Conservation (phyloP, 2,797 vertebrate genomes). For the Clarias pachynema region DNA sequence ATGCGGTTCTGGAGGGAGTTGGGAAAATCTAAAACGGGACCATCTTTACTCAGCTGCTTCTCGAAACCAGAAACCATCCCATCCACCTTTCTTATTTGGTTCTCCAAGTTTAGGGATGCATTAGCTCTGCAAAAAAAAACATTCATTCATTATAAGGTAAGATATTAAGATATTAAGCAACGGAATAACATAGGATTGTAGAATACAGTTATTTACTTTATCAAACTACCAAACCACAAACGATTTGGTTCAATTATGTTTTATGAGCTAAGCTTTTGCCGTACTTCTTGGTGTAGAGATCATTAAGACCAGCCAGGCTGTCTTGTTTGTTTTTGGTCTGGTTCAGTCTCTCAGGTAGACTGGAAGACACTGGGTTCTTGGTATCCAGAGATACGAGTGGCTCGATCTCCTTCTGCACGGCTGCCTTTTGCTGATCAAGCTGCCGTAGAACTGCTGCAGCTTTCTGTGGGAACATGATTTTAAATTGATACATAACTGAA, state of each 20-base stretch:
- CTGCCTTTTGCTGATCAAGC: slow-evolving; percentile 80
- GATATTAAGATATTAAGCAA: neutral
- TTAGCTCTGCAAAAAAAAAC: slow-evolving; percentile 77
- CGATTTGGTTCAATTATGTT: too few relatives aligned
- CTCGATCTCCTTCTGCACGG: slow-evolving; percentile 80
- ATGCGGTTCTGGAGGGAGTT: slow-evolving; percentile 75
- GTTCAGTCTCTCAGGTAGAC: slow-evolving; percentile 80
- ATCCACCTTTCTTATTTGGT: slow-evolving; percentile 84
- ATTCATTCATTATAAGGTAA: neutral
- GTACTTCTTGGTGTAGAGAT: slow-evolving; percentile 88
- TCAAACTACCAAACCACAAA: neutral
- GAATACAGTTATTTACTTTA: neutral
- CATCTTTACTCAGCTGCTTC: slow-evolving; percentile 80
- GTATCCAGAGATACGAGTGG: slow-evolving; percentile 75
- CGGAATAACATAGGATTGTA: neutral
- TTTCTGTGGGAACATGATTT: slow-evolving; percentile 64
- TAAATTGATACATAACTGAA: neutral
- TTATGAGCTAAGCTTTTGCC: neutral
- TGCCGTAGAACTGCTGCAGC: slow-evolving; percentile 72
- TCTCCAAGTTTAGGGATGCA: slow-evolving; percentile 86
- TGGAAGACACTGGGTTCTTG: slow-evolving; percentile 70
- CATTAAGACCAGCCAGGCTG: slow-evolving; percentile 76
- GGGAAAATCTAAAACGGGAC: slow-evolving; percentile 74
- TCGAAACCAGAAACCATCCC: slow-evolving; percentile 84
- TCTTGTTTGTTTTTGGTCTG: slow-evolving; percentile 83